Conservation (phyloP, 2,797 vertebrate genomes). For the Pseudochaenichthys georgianus region DNA sequence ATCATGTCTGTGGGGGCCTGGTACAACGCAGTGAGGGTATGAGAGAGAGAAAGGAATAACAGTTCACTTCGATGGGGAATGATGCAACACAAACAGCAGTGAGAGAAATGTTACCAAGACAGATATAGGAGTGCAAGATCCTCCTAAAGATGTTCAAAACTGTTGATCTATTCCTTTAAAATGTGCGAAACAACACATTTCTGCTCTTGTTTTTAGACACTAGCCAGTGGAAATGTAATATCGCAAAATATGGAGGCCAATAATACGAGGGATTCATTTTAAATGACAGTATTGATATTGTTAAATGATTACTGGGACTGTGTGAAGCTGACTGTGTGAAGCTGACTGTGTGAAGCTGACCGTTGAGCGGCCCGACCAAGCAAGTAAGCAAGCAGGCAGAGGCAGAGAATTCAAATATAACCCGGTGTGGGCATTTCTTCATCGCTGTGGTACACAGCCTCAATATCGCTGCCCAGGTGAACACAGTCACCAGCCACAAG, state of each 20-base stretch:
- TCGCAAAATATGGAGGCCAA: neutral
- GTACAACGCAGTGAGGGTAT: neutral
- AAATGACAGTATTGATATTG: too few species aligned
- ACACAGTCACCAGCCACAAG: too few species aligned
- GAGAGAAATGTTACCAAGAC: neutral
- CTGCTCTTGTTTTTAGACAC: neutral
- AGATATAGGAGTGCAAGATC: neutral
- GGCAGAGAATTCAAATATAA: too few species aligned
- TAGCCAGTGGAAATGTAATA: neutral
- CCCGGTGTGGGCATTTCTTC: too few species aligned
- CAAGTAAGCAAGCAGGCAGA: too few species aligned
- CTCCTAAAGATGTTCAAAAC: neutral
- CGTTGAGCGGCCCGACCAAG: too few species aligned
- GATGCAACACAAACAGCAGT: neutral
- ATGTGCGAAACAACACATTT: neutral
- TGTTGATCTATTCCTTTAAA: neutral
- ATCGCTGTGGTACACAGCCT: too few species aligned
- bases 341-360: too few species aligned
- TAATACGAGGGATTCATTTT: neutral
- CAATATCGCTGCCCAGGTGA: too few species aligned
- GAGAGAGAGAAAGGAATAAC: neutral
- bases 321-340: too few species aligned
- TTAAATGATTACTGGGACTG: neutral
- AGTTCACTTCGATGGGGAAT: neutral
- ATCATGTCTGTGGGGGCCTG: slow-evolving; percentile 26